Evolutionary conservation across 1,140 invertebrate genomes (phyloP), one percentile per base, ranked within the genome.

Genomic region (Phymorhynchus buccinoides): DNA sequence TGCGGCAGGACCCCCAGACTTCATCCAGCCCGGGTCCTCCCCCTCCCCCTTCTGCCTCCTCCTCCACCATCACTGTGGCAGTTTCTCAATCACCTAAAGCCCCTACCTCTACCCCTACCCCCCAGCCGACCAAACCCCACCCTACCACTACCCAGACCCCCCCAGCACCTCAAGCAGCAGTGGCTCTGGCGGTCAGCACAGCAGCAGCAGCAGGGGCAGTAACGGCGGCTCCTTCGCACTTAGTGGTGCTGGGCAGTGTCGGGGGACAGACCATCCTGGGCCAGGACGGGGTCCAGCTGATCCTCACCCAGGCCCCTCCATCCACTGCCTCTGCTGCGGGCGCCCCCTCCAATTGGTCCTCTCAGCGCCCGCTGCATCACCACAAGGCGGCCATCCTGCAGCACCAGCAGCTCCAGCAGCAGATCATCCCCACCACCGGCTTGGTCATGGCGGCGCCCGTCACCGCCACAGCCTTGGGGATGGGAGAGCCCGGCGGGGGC

Each of bases 1-100:
- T 93, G 66, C 84, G 89, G 3, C 87, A 88, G 71, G 86, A 90
- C 77, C 84, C 41, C 35, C 87, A 87, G 56, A 39, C 52, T 41
- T 22, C 52, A 79, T 2, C 52, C 83, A 39, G 14, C 3, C 84
- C 18, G 71, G 52, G 32, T 14, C 42, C n/a, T 27, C 71, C 68
- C 3, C 81, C 44, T 30, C 12, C 84, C n/a, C 48, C 48, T 27
- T 4, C 42, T 22, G 30, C 48, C 44, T 3, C 83, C 56, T 71
- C 35, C 73, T 39, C 73, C 73, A 35, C 22, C 48, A n/a, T n/a
- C n/a, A n/a, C n/a, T n/a, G n/a, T n/a, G n/a, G n/a, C n/a, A n/a
- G n/a, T n/a, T n/a, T n/a, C n/a, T n/a, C n/a, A n/a, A n/a, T n/a
- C 44, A 35, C 80, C 85, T 12, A 82, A 62, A 35, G 68, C 83